Base-by-base conservation (phyloP, 2,888 invertebrate genomes). In the Lasioglossum marginatum region DNA sequence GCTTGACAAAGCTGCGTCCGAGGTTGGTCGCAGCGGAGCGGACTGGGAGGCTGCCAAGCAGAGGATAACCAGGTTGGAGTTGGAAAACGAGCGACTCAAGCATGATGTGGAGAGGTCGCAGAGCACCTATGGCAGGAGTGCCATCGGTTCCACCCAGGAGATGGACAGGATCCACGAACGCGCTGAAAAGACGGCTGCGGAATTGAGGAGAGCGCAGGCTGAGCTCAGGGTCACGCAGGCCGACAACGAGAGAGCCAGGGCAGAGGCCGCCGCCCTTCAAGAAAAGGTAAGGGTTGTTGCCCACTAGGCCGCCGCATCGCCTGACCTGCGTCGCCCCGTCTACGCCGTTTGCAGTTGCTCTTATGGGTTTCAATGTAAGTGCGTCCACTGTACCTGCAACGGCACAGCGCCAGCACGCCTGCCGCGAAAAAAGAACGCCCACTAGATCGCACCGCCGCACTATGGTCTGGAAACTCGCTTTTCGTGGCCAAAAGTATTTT, bases 171-270 rank as follows among this genome's bases (percentile, higher is more conserved):
- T 97, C 83, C 97, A 97, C 95, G 98, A 98, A 94, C 97, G 98
- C 82, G 97, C 98, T 76, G 99, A 99, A 94, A 98, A 98, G 95
- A 96, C 97, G 10, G 96, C 98, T 31, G 97, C 98, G 68, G 99
- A 99, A 90, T 96, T 99, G 90, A 96, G 99, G 93, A 96, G 98
- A 89, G 98, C 98, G 79, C 98, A 98, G 93, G 98, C 99, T 14
- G 99, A 99, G 95, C 96, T 99, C 82, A 96, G 99, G 94, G 98
- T 98, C 71, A 98, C 98, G 81, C 98, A 98, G 95, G 97, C 98
- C 71, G 99, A 99, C 95, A 98, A 98, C 90, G 99, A 99, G 93
- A 96, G 99, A 93, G 97, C 98, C 72, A 97, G 98, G 85, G 96
- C 97, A 52, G 98, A 98, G 95, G 97, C 98, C 0, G 97, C 98